Base-by-base conservation (phyloP, 2,888 invertebrate species). In the Pasiphila rectangulata region DNA sequence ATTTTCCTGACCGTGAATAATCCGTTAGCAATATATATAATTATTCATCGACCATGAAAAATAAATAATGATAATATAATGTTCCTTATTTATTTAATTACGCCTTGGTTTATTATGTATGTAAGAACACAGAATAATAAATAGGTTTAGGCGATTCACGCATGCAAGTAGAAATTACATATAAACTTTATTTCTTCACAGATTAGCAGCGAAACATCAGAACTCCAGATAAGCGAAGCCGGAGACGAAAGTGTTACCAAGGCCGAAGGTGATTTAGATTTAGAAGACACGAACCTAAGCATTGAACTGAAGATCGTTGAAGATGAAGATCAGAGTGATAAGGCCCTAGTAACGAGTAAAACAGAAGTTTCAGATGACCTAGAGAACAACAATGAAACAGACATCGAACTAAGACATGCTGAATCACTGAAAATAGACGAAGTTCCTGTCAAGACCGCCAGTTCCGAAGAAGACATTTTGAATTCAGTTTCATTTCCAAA, bases 281-380 rank as follows among this genome's bases (percentile, higher is more conserved):
- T 78, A 55, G 83, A 84, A 47, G 78, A 83, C 51, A 65, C 80
- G 38, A 81, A 82, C 58, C 62, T 83, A 21, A 78, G 77, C 46
- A 69, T 86, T 50, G 89, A 90, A 60, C 75, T 90, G 19, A 86
- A 87, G 75, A 90, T 90, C 38, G 72, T 87, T 25, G 89, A 90
- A 75, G 88, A 89, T 45, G 79, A 81, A 64, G 88, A 88, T 23
- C 56, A 66, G 35, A 47, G 54, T 12, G 65, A 59, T 40, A 56
- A 29, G 17, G 17, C 23, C 7, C 37, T 38, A 19, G 17, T 10
- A 6, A 51, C 40, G 15, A 52, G 23, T 12, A 46, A 41, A 25
- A 25, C 46, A 7, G 38, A 53, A 45, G 45, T 44, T 25, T 49
- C 49, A 19, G 34, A 55, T 29, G 38, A 44, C 41, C 24, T 48